Conservation (phyloP, 2,797 vertebrate genomes). For the Eulemur mongoz region DNA sequence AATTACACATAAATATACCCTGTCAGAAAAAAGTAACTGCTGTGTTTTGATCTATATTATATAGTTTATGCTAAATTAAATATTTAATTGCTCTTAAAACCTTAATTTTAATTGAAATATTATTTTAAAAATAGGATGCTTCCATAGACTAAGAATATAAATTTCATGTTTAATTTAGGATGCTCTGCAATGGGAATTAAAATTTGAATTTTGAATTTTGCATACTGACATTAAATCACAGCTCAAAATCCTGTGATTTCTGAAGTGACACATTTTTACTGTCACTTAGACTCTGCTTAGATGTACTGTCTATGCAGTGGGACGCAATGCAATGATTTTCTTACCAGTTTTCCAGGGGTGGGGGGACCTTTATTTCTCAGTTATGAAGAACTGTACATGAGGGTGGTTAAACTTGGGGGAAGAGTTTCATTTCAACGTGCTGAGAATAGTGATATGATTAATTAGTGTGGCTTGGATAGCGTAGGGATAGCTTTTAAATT, state of each 20-base stretch:
- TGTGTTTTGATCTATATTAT: not conserved
- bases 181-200: rapidly evolving
- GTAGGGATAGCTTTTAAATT: not conserved
- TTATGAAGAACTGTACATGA: rapidly evolving
- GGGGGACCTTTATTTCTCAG: not conserved
- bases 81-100: not conserved
- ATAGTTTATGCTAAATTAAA: not conserved
- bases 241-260: not conserved
- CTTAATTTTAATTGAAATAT: not conserved
- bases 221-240: rapidly evolving
- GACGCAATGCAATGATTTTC: rapidly evolving
- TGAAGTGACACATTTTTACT: rapidly evolving
- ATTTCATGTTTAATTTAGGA: not conserved
- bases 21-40: not conserved
- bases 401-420: no score
- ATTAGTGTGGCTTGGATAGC: not conserved
- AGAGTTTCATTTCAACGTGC: not conserved
- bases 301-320: rapidly evolving
- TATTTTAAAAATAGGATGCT: not conserved
- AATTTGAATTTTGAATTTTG: not conserved
- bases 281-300: rapidly evolving
- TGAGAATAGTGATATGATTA: not conserved
- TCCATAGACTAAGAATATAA: not conserved
- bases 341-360: not conserved
- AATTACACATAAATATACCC: not conserved